phyloP scores from a whole-genome alignment of 2,113 vertebrate species.

The Podocnemis expansa region DNA sequence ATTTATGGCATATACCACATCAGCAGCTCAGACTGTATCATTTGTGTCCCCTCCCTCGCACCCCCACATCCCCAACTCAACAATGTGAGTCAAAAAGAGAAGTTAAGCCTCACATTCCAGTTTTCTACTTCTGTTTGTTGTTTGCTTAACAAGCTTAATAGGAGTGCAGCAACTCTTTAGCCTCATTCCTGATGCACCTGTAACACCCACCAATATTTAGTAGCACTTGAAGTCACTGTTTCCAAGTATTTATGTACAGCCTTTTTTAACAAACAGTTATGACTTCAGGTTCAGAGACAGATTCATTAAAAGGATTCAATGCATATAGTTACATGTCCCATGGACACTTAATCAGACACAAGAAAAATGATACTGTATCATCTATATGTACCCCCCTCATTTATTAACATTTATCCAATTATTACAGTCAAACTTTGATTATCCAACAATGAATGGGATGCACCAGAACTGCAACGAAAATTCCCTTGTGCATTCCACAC shows the following conservation, averaged over 20 bases:
- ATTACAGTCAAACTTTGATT: not conserved
- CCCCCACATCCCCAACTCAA: not conserved
- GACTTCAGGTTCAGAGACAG: not conserved
- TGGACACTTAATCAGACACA: not conserved
- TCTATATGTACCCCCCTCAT: accelerated
- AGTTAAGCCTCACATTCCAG: not conserved
- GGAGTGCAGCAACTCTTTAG: not conserved
- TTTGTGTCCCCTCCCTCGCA: not conserved
- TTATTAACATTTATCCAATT: not conserved
- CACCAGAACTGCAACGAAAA: not conserved
- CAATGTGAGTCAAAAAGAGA: conserved; percentile 19
- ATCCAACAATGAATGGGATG: not conserved
- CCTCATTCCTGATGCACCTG: not conserved
- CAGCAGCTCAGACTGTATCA: not conserved
- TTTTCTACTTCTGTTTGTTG: not conserved
- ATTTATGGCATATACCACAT: conserved; percentile 30
- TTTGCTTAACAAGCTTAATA: not conserved
- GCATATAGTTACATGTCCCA: not conserved
- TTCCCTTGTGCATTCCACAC: not conserved
- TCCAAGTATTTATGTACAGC: not conserved
- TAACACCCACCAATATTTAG: not conserved
- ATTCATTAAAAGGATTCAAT: not conserved
- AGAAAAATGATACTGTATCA: not conserved
- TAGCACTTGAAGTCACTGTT: conserved; percentile 2
- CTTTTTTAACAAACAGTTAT: not conserved